A percentile compares a stretch with the other conserved stretches of the same genome.
Conservation (phyloP, 1,140 invertebrate species). For the Papilio aristodemus region DNA sequence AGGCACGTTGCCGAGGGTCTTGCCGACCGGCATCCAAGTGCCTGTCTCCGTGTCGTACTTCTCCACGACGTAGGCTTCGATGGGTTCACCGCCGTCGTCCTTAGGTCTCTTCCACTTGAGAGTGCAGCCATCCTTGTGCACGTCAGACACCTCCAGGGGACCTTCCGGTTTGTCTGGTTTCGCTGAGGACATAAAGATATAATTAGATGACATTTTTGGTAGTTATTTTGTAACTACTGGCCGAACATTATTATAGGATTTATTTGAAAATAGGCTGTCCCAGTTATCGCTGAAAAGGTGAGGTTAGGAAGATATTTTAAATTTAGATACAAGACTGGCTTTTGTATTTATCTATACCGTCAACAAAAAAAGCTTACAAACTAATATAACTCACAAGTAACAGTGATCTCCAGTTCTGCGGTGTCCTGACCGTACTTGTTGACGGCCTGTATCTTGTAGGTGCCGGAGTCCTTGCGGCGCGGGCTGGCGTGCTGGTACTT, state of each 20-base stretch:
- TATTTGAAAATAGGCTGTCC: too few species aligned
- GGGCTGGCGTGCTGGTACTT: constrained; percentile 92
- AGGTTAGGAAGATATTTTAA: too few species aligned
- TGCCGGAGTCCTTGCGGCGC: constrained; percentile 91
- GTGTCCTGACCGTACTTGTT: constrained; percentile 94
- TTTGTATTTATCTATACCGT: too few species aligned
- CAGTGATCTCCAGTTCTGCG: constrained; percentile 94
- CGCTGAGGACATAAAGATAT: constrained; percentile 80
- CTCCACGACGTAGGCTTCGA: constrained; percentile 97
- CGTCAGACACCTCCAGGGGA: constrained; percentile 96
- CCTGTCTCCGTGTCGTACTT: constrained; percentile 96
- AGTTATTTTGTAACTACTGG: too few species aligned
- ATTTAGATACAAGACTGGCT: too few species aligned
- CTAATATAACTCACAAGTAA: constrained; percentile 86
- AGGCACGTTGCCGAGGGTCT: constrained; percentile 86
- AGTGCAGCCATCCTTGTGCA: constrained; percentile 96
- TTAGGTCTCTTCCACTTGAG: constrained; percentile 98
- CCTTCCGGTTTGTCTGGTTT: constrained; percentile 96
- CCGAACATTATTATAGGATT: too few species aligned
- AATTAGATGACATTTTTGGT: too few species aligned
- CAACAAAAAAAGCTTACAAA: neutral
- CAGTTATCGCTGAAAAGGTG: too few species aligned
- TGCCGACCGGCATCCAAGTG: constrained; percentile 93
- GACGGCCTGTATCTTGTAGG: constrained; percentile 91
- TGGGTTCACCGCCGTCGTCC: constrained; percentile 97